Percentiles rank a stretch among this genome's conserved stretches.
phyloP scores from a whole-genome alignment of 2,113 vertebrate genomes.

The Meriones unguiculatus region DNA sequence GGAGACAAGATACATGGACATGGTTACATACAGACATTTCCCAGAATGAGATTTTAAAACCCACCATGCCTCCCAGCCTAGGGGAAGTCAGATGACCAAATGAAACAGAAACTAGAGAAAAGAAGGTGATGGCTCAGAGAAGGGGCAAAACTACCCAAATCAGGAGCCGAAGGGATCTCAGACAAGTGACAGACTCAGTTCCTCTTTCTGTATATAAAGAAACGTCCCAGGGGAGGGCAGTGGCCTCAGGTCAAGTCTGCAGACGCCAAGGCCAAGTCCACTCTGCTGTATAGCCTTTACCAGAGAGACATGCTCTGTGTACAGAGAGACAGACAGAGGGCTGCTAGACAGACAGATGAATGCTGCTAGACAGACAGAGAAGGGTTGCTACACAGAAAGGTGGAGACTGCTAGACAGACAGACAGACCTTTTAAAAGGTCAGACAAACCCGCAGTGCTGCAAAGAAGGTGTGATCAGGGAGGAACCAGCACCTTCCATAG shows the following conservation, averaged over 20 bases:
- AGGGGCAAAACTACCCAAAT: not conserved
- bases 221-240: not conserved
- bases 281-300: not conserved
- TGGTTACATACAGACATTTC: not conserved
- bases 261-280: not conserved
- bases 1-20: not conserved
- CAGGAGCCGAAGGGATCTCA: not conserved
- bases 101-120: not conserved
- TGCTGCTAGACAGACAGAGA: not conserved
- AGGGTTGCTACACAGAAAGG: not conserved
- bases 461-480: constrained; percentile 43
- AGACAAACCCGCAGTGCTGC: constrained; percentile 48
- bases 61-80: not conserved
- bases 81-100: not conserved
- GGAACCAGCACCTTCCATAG: not conserved
- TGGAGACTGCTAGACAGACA: not conserved
- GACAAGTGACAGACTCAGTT: not conserved
- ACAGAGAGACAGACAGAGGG: not conserved
- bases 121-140: not conserved
- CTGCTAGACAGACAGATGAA: not conserved
- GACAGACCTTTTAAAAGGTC: constrained; percentile 66
- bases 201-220: not conserved
- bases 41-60: constrained; percentile 27
- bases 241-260: not conserved
- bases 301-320: not conserved